Evolutionary conservation across 1,140 invertebrate genomes (phyloP).

Genomic region (Phymorhynchus buccinoides): DNA sequence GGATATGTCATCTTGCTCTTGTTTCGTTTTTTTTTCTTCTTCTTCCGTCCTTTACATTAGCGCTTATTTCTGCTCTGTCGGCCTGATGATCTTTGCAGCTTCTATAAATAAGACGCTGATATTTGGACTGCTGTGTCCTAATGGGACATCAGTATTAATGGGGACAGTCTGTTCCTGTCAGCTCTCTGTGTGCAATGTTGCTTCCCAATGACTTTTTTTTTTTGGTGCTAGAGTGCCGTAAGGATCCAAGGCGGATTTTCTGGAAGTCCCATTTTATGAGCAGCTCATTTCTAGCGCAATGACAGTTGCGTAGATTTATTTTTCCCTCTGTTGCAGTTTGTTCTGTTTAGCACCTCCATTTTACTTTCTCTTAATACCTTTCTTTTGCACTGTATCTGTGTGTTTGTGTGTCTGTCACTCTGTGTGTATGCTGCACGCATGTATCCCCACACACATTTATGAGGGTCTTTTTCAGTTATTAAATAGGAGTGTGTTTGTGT

Average conservation of each 20-base stretch:
- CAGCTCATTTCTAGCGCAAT: neutral
- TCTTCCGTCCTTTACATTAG: too few species aligned
- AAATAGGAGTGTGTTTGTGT: too few species aligned
- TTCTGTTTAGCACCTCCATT: neutral
- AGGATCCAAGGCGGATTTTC: neutral
- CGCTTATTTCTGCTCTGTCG: neutral
- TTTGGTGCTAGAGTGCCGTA: too few species aligned
- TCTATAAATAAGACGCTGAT: neutral
- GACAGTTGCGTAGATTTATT: neutral
- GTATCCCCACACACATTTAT: too few species aligned
- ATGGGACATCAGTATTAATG: slow-evolving; percentile 2
- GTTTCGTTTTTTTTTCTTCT: neutral
- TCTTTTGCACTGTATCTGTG: too few species aligned
- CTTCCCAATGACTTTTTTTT: neutral
- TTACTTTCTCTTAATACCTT: neutral
- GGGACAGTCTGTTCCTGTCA: neutral
- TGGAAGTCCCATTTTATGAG: neutral
- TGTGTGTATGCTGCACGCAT: too few species aligned
- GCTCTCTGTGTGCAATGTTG: neutral
- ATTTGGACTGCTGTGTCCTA: neutral
- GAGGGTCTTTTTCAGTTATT: too few species aligned
- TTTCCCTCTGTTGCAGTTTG: neutral
- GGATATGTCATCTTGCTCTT: neutral
- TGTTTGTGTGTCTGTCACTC: too few species aligned
- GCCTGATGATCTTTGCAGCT: neutral